Evolutionary conservation across 2,797 vertebrate species (phyloP).

Genomic region (Natrix natrix): DNA sequence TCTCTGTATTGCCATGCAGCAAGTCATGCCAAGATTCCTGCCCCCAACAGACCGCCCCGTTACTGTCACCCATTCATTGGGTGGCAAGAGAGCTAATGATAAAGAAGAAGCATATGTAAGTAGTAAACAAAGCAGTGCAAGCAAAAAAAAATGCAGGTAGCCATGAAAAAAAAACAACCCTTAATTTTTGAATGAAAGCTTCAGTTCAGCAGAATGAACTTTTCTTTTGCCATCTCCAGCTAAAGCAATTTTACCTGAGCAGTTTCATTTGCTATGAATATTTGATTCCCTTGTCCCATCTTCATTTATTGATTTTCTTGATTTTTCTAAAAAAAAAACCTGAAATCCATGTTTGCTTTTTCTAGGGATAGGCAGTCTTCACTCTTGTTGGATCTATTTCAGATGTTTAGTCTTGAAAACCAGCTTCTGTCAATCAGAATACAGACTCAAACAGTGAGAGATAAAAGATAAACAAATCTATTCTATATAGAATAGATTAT

Average conservation of each 20-base stretch:
- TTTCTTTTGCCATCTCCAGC: slow-evolving; percentile 33
- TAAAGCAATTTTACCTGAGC: slow-evolving; percentile 11
- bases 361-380: neutral
- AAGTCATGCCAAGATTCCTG: slow-evolving; percentile 57
- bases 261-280: slow-evolving; percentile 61
- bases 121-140: slow-evolving; percentile 58
- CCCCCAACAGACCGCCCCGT: neutral
- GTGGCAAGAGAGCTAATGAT: slow-evolving; percentile 63
- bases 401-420: neutral
- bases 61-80: slow-evolving; percentile 53
- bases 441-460: neutral
- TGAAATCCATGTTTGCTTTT: neutral
- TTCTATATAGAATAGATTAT: no score
- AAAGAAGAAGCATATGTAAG: slow-evolving; percentile 57
- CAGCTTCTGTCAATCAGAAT: neutral
- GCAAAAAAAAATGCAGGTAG: slow-evolving; percentile 35
- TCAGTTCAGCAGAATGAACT: slow-evolving; percentile 23
- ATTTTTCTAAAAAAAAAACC: slow-evolving; percentile 34
- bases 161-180: slow-evolving; percentile 29
- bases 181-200: slow-evolving; percentile 53
- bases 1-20: slow-evolving; percentile 59
- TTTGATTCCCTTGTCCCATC: slow-evolving; percentile 34
- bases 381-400: neutral
- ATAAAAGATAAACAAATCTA: no score
- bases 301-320: slow-evolving; percentile 38